Evolutionary conservation across 2,113 vertebrate species (phyloP).

Genomic region (Salvelinus alpinus): DNA sequence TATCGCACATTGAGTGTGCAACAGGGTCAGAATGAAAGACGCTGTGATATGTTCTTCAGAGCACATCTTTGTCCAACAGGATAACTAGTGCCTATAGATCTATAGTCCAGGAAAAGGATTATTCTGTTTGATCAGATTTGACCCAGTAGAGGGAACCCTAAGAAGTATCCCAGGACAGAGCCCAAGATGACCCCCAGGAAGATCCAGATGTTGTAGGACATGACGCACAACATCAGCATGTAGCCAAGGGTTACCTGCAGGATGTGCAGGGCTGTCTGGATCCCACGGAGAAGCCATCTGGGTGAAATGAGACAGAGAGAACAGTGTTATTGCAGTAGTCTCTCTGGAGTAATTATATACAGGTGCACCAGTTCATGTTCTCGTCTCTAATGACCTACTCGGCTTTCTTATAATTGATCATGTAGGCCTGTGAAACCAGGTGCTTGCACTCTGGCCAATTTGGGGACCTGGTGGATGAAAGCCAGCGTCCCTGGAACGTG

Average conservation of each 20-base stretch:
- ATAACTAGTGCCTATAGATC: not conserved
- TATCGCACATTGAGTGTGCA: not conserved
- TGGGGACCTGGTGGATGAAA: no score
- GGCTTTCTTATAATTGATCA: no score
- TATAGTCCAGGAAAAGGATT: not conserved
- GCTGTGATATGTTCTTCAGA: not conserved
- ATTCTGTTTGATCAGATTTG: constrained; percentile 19
- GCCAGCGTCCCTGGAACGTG: no score
- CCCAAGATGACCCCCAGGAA: constrained; percentile 85
- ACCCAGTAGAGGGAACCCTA: constrained; percentile 82
- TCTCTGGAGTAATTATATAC: not conserved
- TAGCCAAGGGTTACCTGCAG: constrained; percentile 89
- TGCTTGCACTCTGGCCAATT: no score
- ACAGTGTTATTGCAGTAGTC: no score
- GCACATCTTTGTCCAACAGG: not conserved
- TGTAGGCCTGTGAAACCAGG: no score
- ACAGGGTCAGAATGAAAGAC: not conserved
- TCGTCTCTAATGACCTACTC: no score
- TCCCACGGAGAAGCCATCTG: constrained; percentile 73
- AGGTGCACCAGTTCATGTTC: not conserved
- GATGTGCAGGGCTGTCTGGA: constrained; percentile 82
- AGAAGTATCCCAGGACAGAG: constrained; percentile 83
- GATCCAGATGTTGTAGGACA: constrained; percentile 96
- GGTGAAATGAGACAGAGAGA: not conserved
- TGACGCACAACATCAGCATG: constrained; percentile 91